These are phyloP conservation scores for Achatina immaculata DNA, from an alignment of 1,140 invertebrate genomes.

Conservation along the genomic window DNA sequence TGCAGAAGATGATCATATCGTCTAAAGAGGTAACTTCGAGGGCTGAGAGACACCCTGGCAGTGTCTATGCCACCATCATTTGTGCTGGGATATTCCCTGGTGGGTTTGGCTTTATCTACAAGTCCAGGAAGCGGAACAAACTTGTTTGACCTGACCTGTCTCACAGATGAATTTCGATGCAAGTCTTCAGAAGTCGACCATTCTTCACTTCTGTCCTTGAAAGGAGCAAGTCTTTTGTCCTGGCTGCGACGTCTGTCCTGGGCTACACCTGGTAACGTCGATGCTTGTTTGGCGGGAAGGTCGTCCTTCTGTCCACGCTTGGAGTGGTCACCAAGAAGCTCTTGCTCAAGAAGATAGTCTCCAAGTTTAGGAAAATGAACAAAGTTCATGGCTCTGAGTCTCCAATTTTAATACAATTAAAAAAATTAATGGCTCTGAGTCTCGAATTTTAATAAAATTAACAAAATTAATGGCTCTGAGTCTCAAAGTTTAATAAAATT, in stretches of 20 bases:
- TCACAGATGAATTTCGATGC: neutral
- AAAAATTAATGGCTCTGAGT: neutral
- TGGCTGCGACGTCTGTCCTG: neutral
- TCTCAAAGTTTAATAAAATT: neutral
- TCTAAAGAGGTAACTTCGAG: neutral
- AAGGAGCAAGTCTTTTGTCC: neutral
- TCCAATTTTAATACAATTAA: neutral
- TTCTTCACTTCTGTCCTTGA: neutral
- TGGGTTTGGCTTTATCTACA: neutral
- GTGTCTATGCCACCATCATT: neutral
- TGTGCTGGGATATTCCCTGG: neutral
- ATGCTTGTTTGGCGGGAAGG: neutral
- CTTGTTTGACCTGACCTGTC: neutral
- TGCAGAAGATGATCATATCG: neutral
- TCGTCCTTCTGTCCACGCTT: neutral
- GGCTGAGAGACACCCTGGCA: neutral
- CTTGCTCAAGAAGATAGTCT: constrained; percentile 11
- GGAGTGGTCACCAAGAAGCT: neutral
- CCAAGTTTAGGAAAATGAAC: constrained; percentile 27
- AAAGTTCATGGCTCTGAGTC: constrained; percentile 1
- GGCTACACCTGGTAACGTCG: neutral
- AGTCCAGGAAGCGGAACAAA: neutral
- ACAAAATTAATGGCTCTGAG: neutral
- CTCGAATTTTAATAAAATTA: neutral
- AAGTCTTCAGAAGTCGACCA: neutral